Evolutionary conservation across 2,113 vertebrate genomes (phyloP).

Genomic region (Eudyptes chrysolophus): DNA sequence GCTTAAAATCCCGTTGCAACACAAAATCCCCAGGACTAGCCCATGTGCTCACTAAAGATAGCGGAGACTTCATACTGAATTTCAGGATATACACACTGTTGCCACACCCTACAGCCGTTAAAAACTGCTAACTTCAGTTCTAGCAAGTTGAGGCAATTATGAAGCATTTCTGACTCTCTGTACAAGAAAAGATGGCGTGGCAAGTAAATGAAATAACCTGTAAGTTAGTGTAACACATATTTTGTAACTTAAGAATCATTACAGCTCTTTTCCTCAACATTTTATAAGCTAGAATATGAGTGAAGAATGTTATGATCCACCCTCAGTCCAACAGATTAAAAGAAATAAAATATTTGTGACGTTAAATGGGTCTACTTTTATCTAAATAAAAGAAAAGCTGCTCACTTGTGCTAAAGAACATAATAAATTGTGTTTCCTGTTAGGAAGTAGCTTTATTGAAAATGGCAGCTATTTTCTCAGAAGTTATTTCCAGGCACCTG

Average conservation of each 20-base stretch:
- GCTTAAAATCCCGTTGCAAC: background rate
- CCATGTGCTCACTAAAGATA: background rate
- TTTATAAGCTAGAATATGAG: background rate
- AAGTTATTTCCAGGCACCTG: conserved; percentile 76
- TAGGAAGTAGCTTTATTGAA: conserved; percentile 76
- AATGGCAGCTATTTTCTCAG: conserved; percentile 71
- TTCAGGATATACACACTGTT: background rate
- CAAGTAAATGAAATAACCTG: background rate
- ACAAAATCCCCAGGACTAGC: background rate
- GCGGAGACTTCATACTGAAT: background rate
- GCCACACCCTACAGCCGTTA: background rate
- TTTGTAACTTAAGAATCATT: background rate
- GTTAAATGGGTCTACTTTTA: background rate
- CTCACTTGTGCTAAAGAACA: conserved; percentile 12
- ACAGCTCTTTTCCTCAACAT: background rate
- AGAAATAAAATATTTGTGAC: background rate
- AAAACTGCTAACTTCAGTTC: background rate
- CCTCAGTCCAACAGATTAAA: background rate
- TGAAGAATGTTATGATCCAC: background rate
- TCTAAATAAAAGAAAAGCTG: conserved; percentile 21
- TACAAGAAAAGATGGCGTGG: background rate
- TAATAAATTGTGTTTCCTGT: conserved; percentile 72
- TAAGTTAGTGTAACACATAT: background rate
- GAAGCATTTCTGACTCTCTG: background rate
- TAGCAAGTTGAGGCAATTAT: background rate